Evolutionary conservation across 2,797 vertebrate species (phyloP).

Genomic region (Cichlasoma orientale): DNA sequence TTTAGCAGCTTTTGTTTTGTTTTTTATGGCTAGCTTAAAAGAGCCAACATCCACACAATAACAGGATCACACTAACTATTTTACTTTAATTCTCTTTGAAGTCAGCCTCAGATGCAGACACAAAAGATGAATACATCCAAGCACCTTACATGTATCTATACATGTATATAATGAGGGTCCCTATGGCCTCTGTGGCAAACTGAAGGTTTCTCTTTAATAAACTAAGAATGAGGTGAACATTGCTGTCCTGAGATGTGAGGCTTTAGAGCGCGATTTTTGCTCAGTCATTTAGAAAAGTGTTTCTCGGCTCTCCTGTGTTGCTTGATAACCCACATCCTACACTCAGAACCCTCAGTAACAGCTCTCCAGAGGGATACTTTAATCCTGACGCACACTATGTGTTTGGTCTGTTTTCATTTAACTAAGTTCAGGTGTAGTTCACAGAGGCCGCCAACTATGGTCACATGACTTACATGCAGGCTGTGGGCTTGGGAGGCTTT

Average conservation of each 20-base stretch:
- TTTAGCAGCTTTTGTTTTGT: not conserved
- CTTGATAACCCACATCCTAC: constrained; percentile 72
- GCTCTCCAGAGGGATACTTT: constrained; percentile 76
- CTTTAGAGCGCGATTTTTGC: constrained; percentile 25
- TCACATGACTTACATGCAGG: constrained; percentile 68
- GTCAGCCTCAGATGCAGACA: constrained; percentile 7
- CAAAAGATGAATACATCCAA: not conserved
- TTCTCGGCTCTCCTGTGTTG: constrained; percentile 48
- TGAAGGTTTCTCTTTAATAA: not conserved
- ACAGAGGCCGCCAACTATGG: constrained; percentile 65
- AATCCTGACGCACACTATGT: constrained; percentile 77
- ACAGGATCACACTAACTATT: not conserved
- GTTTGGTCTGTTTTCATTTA: constrained; percentile 81
- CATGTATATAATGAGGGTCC: constrained; percentile 1
- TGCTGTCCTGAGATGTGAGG: not conserved
- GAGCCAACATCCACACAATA: not conserved
- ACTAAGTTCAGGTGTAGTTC: constrained; percentile 80
- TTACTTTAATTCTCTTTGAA: not conserved
- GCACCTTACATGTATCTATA: not conserved
- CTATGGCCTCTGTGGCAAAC: not conserved
- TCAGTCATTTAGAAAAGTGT: constrained; percentile 44
- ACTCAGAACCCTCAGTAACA: constrained; percentile 59
- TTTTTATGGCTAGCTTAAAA: not conserved
- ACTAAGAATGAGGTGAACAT: constrained; percentile 16
- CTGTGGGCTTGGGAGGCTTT: constrained; percentile 56